phyloP scores from a whole-genome alignment of 2,113 vertebrate species.

The Chaenogobius annularis region DNA sequence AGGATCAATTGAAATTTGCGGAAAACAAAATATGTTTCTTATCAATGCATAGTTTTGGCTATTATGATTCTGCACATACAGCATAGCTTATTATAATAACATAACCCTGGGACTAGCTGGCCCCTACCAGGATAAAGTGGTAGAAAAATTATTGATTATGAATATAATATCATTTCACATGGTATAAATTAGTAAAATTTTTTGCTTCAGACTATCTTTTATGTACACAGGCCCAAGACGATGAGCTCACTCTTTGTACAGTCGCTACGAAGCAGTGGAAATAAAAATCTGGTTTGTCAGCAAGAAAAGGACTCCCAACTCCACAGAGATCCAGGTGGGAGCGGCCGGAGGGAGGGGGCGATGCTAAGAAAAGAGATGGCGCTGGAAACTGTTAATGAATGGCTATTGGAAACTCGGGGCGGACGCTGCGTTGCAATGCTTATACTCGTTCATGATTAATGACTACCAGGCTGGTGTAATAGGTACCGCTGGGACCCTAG shows the following conservation, averaged over 20 bases:
- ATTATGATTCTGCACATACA: background rate
- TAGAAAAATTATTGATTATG: too few relatives aligned
- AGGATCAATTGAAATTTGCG: too few relatives aligned
- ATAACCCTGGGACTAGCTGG: too few relatives aligned
- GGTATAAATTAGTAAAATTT: slow-evolving; percentile 2
- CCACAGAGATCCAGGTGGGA: slow-evolving; percentile 70
- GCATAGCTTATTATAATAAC: too few relatives aligned
- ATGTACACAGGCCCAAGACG: slow-evolving; percentile 5
- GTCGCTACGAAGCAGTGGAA: slow-evolving; percentile 41
- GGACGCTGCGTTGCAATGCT: slow-evolving; percentile 69
- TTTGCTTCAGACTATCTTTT: slow-evolving; percentile 26
- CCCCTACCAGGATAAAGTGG: too few relatives aligned
- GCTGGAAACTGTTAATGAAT: slow-evolving; percentile 78
- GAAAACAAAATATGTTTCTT: too few relatives aligned
- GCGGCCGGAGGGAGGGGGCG: slow-evolving; percentile 49
- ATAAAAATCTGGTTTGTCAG: slow-evolving; percentile 71
- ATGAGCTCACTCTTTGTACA: slow-evolving; percentile 26
- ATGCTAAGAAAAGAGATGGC: slow-evolving; percentile 71
- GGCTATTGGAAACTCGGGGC: slow-evolving; percentile 72
- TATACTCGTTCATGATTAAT: slow-evolving; percentile 77
- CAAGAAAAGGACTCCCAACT: slow-evolving; percentile 67
- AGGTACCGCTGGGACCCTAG: slow-evolving; percentile 75
- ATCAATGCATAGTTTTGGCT: background rate
- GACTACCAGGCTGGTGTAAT: slow-evolving; percentile 74
- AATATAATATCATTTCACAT: too few relatives aligned